A percentile compares a stretch with the other conserved stretches of the same genome.
Evolutionary conservation across 2,797 vertebrate species (phyloP).

Genomic region (Rhinella marina): DNA sequence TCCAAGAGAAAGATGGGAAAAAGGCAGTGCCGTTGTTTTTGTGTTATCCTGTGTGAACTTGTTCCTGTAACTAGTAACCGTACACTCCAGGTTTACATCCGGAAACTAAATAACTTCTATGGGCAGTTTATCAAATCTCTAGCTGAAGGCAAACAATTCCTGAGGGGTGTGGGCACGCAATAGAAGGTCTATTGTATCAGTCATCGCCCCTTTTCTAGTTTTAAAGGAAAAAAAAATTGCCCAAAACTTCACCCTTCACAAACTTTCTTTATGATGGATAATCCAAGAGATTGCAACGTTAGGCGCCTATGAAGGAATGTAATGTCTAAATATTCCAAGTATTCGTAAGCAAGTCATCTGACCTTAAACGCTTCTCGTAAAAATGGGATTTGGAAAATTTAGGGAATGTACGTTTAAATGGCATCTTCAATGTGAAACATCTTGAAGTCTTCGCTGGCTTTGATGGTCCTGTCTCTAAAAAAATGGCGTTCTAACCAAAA

Average conservation of each 20-base stretch:
- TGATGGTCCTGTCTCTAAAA: background rate
- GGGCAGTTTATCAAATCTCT: slow-evolving; percentile 36
- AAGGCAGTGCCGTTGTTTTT: slow-evolving; percentile 5
- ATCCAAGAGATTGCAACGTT: background rate
- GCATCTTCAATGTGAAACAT: background rate
- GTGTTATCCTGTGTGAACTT: slow-evolving; percentile 42
- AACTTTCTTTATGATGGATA: background rate
- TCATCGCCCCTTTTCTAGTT: background rate
- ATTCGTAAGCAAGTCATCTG: slow-evolving; percentile 26
- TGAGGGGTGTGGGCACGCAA: background rate
- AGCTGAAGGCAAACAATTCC: slow-evolving; percentile 16
- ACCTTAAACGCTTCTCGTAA: slow-evolving; percentile 5
- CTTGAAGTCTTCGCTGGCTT: background rate
- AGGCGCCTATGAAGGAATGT: slow-evolving; percentile 17
- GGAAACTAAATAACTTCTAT: slow-evolving; percentile 37
- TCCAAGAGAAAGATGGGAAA: slow-evolving; percentile 39
- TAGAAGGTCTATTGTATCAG: background rate
- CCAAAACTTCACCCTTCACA: background rate
- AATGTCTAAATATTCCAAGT: slow-evolving; percentile 10
- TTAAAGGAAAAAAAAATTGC: background rate
- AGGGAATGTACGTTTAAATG: background rate
- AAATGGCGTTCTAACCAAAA: background rate
- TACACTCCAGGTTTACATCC: slow-evolving; percentile 29
- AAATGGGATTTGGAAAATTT: background rate
- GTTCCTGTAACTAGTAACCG: slow-evolving; percentile 37